Conservation (phyloP, 2,888 invertebrate species). For the Amiota minor region DNA sequence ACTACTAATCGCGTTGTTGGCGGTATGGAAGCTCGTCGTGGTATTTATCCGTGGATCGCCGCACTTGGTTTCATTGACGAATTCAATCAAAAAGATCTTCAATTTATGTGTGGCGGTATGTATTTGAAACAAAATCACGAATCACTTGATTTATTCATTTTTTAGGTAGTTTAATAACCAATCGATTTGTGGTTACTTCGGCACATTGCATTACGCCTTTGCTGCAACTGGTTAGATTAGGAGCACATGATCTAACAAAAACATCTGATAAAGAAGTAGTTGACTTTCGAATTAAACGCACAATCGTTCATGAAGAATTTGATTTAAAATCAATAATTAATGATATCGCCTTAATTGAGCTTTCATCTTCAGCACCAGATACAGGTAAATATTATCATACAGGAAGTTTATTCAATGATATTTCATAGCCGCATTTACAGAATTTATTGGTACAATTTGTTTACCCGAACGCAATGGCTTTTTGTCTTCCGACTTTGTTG, state of each 20-base stretch:
- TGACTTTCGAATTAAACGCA: constrained; percentile 78
- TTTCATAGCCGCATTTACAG: constrained; percentile 73
- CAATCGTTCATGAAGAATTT: constrained; percentile 81
- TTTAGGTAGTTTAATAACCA: constrained; percentile 77
- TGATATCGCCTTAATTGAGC: constrained; percentile 85
- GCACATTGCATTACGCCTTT: constrained; percentile 74
- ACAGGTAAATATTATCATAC: constrained; percentile 53
- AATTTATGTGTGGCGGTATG: constrained; percentile 82
- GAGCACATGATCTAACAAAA: constrained; percentile 81
- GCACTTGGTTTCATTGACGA: constrained; percentile 79
- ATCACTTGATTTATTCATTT: too few species aligned
- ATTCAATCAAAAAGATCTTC: constrained; percentile 68
- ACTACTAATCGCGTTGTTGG: constrained; percentile 77
- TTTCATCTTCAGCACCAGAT: constrained; percentile 71
- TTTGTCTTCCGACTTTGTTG: constrained; percentile 63
- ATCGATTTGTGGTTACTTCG: constrained; percentile 82
- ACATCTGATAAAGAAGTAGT: constrained; percentile 76
- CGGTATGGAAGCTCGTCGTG: constrained; percentile 62
- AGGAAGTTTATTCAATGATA: not conserved
- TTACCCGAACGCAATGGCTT: constrained; percentile 77
- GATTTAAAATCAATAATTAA: constrained; percentile 78
- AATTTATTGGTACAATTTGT: constrained; percentile 82
- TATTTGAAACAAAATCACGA: too few species aligned
- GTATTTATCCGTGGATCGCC: constrained; percentile 89
- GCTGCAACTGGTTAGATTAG: constrained; percentile 79